These are phyloP conservation scores for Phymanthus crucifer DNA, from an alignment of 92 coral and sea anemone species.

Conservation along the genomic window DNA sequence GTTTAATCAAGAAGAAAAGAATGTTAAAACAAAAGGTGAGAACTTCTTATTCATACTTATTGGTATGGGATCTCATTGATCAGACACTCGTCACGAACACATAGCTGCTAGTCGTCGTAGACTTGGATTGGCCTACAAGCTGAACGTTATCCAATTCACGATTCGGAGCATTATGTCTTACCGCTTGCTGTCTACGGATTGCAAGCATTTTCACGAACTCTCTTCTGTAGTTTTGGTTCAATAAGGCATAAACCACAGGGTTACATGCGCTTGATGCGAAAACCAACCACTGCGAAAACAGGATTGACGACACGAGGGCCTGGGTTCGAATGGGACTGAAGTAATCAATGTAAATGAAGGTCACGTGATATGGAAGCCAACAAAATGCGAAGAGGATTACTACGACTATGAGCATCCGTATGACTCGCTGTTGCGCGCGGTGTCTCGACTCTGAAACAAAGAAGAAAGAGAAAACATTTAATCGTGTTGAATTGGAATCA, in stretches of 20 bases:
- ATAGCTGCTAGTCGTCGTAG: conserved; percentile 7
- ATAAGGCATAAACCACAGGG: conserved; percentile 54
- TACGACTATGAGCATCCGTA: conserved; percentile 51
- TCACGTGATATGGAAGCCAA: conserved; percentile 70
- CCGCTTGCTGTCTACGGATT: neutral
- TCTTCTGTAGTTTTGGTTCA: conserved; percentile 52
- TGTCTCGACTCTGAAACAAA: conserved; percentile 21
- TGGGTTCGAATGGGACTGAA: conserved; percentile 38
- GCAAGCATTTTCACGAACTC: conserved; percentile 45
- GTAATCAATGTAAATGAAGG: conserved; percentile 49
- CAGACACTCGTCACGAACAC: neutral
- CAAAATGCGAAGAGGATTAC: conserved; percentile 56
- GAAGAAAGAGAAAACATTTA: no score
- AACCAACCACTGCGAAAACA: conserved; percentile 61
- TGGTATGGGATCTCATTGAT: neutral
- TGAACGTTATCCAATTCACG: neutral
- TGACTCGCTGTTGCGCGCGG: conserved; percentile 33
- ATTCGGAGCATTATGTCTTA: neutral
- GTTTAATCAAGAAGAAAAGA: no score
- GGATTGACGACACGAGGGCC: conserved; percentile 40
- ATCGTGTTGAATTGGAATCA: no score
- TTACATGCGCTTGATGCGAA: conserved; percentile 66
- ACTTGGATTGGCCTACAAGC: neutral
- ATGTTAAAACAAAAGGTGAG: no score
- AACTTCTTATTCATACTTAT: neutral